Evolutionary conservation across 2,888 invertebrate species (phyloP).

Genomic region (Hoplodrina ambigua): DNA sequence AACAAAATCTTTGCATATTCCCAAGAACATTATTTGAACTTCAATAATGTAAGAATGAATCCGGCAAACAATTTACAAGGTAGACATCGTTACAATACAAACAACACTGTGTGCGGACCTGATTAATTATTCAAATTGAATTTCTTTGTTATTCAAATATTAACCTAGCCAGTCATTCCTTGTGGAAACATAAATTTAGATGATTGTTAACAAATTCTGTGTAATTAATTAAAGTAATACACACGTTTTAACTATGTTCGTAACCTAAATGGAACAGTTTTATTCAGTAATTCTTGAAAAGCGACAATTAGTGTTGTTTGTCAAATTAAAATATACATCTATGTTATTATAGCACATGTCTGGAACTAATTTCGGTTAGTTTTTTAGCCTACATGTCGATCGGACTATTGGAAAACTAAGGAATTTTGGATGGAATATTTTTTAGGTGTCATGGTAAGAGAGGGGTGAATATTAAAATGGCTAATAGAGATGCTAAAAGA

Average conservation of each 20-base stretch:
- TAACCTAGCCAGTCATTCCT: conserved; percentile 56
- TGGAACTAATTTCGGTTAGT: too few species aligned
- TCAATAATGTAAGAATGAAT: conserved; percentile 20
- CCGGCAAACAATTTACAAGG: conserved; percentile 42
- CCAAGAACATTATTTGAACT: conserved; percentile 19
- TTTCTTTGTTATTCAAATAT: conserved; percentile 59
- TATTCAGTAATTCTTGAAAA: conserved; percentile 3
- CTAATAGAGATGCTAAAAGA: too few species aligned
- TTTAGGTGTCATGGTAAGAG: too few species aligned
- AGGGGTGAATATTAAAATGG: too few species aligned
- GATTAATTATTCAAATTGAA: conserved; percentile 62
- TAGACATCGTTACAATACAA: conserved; percentile 31
- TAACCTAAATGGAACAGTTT: conserved; percentile 16
- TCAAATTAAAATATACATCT: neutral
- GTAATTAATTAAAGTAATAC: conserved; percentile 54
- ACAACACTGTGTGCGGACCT: conserved; percentile 29
- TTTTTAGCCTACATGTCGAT: too few species aligned
- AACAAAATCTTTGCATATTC: neutral
- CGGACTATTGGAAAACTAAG: too few species aligned
- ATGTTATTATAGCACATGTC: too few species aligned
- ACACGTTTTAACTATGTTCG: conserved; percentile 19
- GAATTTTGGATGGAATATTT: too few species aligned
- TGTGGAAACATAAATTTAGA: conserved; percentile 57
- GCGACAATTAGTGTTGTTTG: conserved; percentile 9
- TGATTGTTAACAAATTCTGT: conserved; percentile 49